Evolutionary conservation across 2,113 vertebrate genomes (phyloP).

Genomic region (Podiceps cristatus): DNA sequence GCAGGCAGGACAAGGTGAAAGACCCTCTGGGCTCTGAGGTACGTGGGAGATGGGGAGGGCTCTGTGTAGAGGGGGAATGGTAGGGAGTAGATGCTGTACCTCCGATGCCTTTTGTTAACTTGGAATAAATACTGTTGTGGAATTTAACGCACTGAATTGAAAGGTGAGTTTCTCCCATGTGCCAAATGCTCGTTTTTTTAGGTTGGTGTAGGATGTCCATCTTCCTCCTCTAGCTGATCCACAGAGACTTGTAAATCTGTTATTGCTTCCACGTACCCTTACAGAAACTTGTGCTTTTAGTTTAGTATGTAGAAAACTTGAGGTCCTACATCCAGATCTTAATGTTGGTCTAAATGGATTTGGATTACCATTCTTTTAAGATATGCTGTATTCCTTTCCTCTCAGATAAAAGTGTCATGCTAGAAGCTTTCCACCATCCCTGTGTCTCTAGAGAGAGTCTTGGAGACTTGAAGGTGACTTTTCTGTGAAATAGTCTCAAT

Average conservation of each 20-base stretch:
- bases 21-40: neutral
- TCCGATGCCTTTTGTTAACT: neutral
- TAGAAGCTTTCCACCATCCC: neutral
- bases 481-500: conserved; percentile 9
- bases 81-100: neutral
- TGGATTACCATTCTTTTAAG: neutral
- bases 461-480: conserved; percentile 43
- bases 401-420: neutral
- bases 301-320: neutral
- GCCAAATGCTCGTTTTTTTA: neutral
- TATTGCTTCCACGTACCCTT: neutral
- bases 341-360: neutral
- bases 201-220: neutral
- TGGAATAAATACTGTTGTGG: neutral
- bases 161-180: neutral
- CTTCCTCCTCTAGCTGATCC: neutral
- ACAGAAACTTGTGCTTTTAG: neutral
- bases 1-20: neutral
- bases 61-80: neutral
- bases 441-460: neutral
- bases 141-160: neutral
- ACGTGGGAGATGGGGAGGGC: rapidly evolving
- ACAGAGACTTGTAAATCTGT: neutral
- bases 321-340: neutral
- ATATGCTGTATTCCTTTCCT: neutral